phyloP scores from a whole-genome alignment of 2,888 invertebrate species.

The Biston betularia region DNA sequence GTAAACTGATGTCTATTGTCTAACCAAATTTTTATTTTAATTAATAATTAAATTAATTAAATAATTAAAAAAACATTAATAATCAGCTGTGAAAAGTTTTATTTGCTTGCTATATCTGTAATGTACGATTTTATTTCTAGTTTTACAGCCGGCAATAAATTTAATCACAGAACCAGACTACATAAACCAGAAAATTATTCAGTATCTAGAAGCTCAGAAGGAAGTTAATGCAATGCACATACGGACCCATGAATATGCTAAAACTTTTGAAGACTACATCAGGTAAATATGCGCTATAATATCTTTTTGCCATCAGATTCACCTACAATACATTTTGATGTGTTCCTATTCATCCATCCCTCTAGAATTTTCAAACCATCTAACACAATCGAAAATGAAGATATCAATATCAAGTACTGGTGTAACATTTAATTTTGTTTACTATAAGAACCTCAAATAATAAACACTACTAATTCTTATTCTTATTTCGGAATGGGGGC shows the following conservation, averaged over 20 bases:
- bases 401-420: no score
- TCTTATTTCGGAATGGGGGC: no score
- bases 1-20: background rate
- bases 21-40: background rate
- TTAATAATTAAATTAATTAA: no score
- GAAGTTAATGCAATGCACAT: constrained; percentile 92
- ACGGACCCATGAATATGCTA: constrained; percentile 94
- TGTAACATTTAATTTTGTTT: no score
- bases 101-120: background rate
- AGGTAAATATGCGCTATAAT: constrained; percentile 59
- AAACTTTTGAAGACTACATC: constrained; percentile 95
- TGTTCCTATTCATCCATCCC: no score
- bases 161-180: constrained; percentile 95
- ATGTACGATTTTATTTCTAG: constrained; percentile 72
- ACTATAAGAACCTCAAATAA: no score
- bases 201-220: constrained; percentile 93
- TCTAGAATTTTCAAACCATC: no score
- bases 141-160: constrained; percentile 93
- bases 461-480: no score
- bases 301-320: background rate
- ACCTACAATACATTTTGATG: no score
- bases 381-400: no score
- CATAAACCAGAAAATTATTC: constrained; percentile 94
- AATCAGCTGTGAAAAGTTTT: background rate
- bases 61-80: no score